phyloP scores from a whole-genome alignment of 1,140 invertebrate species.

The Manduca sexta region DNA sequence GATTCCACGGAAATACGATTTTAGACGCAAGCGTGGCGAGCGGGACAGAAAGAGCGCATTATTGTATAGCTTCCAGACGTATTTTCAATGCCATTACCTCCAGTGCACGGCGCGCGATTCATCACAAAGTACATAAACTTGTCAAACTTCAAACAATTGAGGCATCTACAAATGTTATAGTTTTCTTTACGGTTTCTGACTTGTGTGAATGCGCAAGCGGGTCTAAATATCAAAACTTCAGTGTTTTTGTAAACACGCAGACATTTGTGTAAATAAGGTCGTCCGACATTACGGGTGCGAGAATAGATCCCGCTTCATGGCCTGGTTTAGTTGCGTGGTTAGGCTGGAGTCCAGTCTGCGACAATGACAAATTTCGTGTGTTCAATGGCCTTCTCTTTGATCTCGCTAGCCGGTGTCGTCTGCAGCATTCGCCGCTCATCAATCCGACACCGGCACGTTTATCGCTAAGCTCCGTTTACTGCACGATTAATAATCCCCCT shows the following conservation, averaged over 20 bases:
- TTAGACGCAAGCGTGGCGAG: slow-evolving; percentile 48
- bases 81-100: slow-evolving; percentile 18
- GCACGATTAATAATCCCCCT: slow-evolving; percentile 27
- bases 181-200: slow-evolving; percentile 14
- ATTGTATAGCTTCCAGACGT: slow-evolving; percentile 11
- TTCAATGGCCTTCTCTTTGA: slow-evolving; percentile 42
- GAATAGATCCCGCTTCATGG: slow-evolving; percentile 54
- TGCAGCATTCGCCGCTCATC: slow-evolving; percentile 13
- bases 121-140: slow-evolving; percentile 12
- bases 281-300: slow-evolving; percentile 42
- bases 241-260: background rate
- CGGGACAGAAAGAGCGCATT: slow-evolving; percentile 24
- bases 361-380: slow-evolving; percentile 24
- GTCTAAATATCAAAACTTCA: background rate
- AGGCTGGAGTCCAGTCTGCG: slow-evolving; percentile 19
- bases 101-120: slow-evolving; percentile 2
- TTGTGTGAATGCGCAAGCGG: background rate
- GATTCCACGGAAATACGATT: slow-evolving; percentile 72
- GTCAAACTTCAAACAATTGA: slow-evolving; percentile 20
- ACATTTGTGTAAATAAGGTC: slow-evolving; percentile 34
- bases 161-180: slow-evolving; percentile 14
- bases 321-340: slow-evolving; percentile 40
- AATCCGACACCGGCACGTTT: slow-evolving; percentile 16
- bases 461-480: slow-evolving; percentile 1
- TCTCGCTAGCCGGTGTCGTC: slow-evolving; percentile 27